Percentiles rank a stretch among this genome's conserved stretches.
phyloP scores from a whole-genome alignment of 1,140 invertebrate species.

The Ganaspis sp. region DNA sequence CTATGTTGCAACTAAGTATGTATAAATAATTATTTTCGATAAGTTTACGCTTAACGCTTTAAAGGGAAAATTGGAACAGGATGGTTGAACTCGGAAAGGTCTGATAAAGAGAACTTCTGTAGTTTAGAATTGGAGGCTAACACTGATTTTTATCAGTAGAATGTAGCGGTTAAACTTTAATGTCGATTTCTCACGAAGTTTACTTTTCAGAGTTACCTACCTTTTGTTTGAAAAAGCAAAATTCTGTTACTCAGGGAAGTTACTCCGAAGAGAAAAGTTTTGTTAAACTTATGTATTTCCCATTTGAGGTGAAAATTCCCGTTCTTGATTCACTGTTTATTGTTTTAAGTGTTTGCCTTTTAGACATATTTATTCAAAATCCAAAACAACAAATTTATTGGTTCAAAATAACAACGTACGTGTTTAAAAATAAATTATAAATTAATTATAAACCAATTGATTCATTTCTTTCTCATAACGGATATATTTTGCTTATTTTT shows the following conservation, averaged over 20 bases:
- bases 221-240: constrained; percentile 27
- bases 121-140: constrained; percentile 8
- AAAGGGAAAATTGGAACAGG: neutral
- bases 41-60: neutral
- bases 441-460: no score
- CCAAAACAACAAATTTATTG: no score
- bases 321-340: no score
- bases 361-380: no score
- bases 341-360: no score
- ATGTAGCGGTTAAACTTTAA: constrained; percentile 29
- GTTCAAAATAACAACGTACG: no score
- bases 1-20: no score
- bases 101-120: constrained; percentile 19
- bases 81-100: constrained; percentile 1
- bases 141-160: constrained; percentile 24
- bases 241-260: constrained; percentile 12
- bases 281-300: neutral
- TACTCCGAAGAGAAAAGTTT: neutral
- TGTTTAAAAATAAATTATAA: no score
- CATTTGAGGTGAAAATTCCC: neutral
- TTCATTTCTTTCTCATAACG: no score
- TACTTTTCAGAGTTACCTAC: constrained; percentile 9
- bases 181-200: constrained; percentile 24
- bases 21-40: neutral
- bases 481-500: no score